Evolutionary conservation across 2,888 invertebrate species (phyloP), one percentile per base, ranked within the genome.

Genomic region (Chromoteleia sp.): DNA sequence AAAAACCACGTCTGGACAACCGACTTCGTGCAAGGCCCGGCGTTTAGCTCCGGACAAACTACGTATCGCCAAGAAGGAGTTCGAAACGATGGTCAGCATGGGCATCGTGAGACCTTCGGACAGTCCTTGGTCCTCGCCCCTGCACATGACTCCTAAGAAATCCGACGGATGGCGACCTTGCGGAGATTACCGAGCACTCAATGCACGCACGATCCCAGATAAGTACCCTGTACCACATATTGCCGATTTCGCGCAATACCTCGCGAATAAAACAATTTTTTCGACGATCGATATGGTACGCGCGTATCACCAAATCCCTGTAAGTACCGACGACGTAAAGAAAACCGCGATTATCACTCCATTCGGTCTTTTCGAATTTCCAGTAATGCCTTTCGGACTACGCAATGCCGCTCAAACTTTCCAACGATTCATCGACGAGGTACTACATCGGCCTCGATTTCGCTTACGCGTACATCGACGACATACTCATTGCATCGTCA

Each of bases 171-270:
- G 36, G 56, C 33, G 56, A 1, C 19, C 56, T 0, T 56, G 56
- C 12, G 56, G 74, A 0, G 65, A 75, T n/a, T 65, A 65, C 25
- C 30, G 75, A 7, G 17, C 21, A 1, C 48, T 75, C n/a, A 48
- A 48, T 10, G 43, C 43, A 6, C 41, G 43, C 10, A 45, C 41
- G 14, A 10, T 41, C 2, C 73, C 68, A 10, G 59, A 56, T 15
- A 39, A 12, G 5, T 29, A 74, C 15, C 54, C 54, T 0, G 17
- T 54, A 5, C 30, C 15, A 1, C 54, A 54, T 8, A 29, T 54
- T 2, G 33, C 30, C 1, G 54, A 54, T 29, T 50, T 29, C 15
- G 8, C 50, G 1, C 29, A 50, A 0, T 2, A n/a, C 0, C 50
- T 50, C 50, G 10, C 2, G 25, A 19, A 12, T 0, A 29, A 29